These are phyloP conservation scores for Acrobasis suavella DNA, from an alignment of 2,888 invertebrate genomes.

Conservation along the genomic window DNA sequence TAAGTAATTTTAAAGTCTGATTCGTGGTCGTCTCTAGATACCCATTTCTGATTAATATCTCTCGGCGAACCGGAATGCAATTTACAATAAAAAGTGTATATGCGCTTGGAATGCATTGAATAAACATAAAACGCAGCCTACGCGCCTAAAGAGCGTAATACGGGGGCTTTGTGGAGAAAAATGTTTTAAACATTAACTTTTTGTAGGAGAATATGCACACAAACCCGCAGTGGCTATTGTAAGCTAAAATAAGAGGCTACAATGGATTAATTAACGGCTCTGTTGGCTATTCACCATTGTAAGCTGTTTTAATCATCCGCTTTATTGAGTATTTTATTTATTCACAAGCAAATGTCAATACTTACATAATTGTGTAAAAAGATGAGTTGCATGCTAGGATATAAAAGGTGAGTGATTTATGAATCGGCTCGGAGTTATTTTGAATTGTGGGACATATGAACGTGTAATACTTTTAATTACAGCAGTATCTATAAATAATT, in stretches of 20 bases:
- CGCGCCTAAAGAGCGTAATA: constrained; percentile 31
- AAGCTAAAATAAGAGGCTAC: constrained; percentile 37
- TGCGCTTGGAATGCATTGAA: constrained; percentile 43
- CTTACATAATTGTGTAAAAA: constrained; percentile 14
- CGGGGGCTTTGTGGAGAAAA: constrained; percentile 38
- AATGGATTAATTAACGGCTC: constrained; percentile 42
- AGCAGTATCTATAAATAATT: too few species aligned
- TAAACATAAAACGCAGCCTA: constrained; percentile 37
- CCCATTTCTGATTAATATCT: constrained; percentile 27
- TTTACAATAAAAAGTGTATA: constrained; percentile 34
- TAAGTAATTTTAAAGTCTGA: not conserved
- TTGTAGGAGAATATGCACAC: constrained; percentile 44
- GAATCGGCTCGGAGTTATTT: not conserved
- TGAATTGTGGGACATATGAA: not conserved
- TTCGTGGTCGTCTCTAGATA: not conserved
- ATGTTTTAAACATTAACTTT: constrained; percentile 42
- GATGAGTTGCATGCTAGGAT: constrained; percentile 10
- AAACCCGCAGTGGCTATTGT: constrained; percentile 50
- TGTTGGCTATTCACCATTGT: constrained; percentile 35
- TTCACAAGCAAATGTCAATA: constrained; percentile 25
- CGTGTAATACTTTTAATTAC: not conserved
- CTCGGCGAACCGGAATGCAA: constrained; percentile 24
- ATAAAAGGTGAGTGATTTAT: constrained; percentile 16
- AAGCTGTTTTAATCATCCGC: constrained; percentile 23
- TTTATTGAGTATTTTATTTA: constrained; percentile 21